These are phyloP conservation scores for Odiellus spinosus DNA, from an alignment of 2,888 invertebrate species.

Conservation along the genomic window DNA sequence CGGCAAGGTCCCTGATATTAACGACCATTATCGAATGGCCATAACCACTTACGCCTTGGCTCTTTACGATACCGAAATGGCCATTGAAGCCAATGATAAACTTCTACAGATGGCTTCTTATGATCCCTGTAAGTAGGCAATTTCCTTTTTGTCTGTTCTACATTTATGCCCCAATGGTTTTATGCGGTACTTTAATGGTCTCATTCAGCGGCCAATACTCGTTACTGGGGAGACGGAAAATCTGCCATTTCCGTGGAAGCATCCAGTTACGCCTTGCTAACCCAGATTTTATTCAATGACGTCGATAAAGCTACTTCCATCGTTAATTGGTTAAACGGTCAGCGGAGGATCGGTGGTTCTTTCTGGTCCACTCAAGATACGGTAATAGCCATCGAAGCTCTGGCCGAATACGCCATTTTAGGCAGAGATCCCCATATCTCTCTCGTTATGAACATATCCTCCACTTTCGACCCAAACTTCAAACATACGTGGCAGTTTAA, in stretches of 20 bases:
- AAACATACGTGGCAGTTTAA: too few relatives aligned
- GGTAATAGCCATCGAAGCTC: slow-evolving; percentile 28
- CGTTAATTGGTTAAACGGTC: slow-evolving; percentile 23
- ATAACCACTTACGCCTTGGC: slow-evolving; percentile 19
- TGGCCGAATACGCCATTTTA: slow-evolving; percentile 26
- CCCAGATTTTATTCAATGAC: slow-evolving; percentile 9
- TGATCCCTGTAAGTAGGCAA: slow-evolving; percentile 8
- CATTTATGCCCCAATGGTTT: too few relatives aligned
- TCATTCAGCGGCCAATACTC: background rate
- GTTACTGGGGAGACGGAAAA: slow-evolving; percentile 5
- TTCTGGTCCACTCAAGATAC: slow-evolving; percentile 27
- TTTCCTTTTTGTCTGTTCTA: too few relatives aligned
- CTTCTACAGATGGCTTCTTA: slow-evolving; percentile 4
- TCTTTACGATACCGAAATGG: slow-evolving; percentile 8
- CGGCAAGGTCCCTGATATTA: slow-evolving; percentile 7
- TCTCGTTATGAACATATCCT: slow-evolving; percentile 17
- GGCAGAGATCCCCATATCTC: slow-evolving; percentile 17
- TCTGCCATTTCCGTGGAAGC: slow-evolving; percentile 19
- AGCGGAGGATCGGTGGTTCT: slow-evolving; percentile 27
- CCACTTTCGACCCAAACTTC: slow-evolving; percentile 17
- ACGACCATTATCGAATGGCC: slow-evolving; percentile 16
- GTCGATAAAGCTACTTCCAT: slow-evolving; percentile 17
- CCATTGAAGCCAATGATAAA: slow-evolving; percentile 9
- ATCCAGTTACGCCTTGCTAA: slow-evolving; percentile 18
- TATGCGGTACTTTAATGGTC: too few relatives aligned